Conservation (phyloP, 2,113 vertebrate genomes). For the Corvus moneduloides region DNA sequence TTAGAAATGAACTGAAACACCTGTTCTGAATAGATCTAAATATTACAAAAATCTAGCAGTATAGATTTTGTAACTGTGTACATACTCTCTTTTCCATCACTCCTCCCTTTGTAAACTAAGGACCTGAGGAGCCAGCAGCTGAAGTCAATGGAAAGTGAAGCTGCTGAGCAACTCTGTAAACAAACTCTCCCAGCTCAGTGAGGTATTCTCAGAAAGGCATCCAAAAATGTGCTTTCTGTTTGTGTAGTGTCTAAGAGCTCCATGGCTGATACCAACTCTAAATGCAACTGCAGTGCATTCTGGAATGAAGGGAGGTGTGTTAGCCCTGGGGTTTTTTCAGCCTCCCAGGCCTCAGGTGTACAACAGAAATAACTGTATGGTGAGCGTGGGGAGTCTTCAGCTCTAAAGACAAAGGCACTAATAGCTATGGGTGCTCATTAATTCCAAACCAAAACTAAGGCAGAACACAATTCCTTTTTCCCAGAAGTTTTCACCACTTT, state of each 20-base stretch:
- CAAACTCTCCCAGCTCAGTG: not conserved
- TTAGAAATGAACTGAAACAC: not conserved
- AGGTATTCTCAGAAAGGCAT: not conserved
- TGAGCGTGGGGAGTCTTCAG: not conserved
- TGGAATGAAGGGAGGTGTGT: not conserved
- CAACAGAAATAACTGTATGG: not conserved
- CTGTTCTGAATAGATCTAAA: not conserved
- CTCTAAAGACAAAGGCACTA: not conserved
- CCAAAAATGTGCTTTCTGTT: not conserved
- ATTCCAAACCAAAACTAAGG: not conserved
- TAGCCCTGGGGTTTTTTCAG: not conserved
- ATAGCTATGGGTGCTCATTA: not conserved
- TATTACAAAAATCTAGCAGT: not conserved
- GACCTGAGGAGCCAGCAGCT: not conserved
- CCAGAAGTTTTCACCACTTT: not conserved
- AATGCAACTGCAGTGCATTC: not conserved
- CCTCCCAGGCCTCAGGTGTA: not conserved
- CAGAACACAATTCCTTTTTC: not conserved
- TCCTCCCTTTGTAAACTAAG: not conserved
- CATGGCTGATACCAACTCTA: not conserved
- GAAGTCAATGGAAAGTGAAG: conserved; percentile 35
- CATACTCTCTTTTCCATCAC: not conserved
- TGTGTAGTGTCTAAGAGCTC: not conserved
- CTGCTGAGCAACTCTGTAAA: conserved; percentile 52
- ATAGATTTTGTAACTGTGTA: not conserved